phyloP scores from a whole-genome alignment of 2,797 vertebrate genomes.

The Darevskia mixta region DNA sequence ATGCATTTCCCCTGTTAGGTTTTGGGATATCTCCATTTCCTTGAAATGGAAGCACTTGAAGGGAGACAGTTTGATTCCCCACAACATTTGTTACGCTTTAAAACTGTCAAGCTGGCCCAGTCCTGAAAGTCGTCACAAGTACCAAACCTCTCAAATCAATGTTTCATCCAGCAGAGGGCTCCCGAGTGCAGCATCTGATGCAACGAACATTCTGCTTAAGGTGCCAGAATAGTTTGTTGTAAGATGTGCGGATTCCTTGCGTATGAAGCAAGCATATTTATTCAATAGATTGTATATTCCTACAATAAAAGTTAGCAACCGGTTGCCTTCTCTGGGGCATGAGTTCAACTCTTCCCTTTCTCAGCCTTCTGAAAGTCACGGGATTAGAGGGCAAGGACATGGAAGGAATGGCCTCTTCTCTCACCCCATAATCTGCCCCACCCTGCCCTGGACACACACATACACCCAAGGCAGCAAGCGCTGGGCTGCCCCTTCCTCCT shows the following conservation, averaged over 20 bases:
- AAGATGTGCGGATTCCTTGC: neutral
- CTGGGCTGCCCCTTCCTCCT: neutral
- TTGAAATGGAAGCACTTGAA: neutral
- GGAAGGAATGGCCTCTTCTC: too few species aligned
- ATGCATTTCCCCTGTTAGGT: neutral
- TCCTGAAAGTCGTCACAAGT: neutral
- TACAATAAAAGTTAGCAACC: neutral
- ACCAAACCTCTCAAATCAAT: neutral
- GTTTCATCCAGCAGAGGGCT: conserved; percentile 26
- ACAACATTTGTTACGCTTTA: neutral
- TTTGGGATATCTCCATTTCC: neutral
- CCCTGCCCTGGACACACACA: too few species aligned
- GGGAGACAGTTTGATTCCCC: neutral
- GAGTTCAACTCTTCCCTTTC: neutral
- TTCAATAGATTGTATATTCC: neutral
- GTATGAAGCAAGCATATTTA: neutral
- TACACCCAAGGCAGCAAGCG: neutral
- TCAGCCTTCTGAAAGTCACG: neutral
- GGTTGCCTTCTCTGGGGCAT: neutral
- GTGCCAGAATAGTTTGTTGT: neutral
- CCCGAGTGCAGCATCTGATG: neutral
- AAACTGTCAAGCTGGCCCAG: neutral
- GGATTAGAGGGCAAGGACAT: neutral
- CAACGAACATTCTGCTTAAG: neutral
- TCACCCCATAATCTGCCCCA: neutral